Conservation (phyloP, 2,888 invertebrate genomes). For the Magallana nippona region DNA sequence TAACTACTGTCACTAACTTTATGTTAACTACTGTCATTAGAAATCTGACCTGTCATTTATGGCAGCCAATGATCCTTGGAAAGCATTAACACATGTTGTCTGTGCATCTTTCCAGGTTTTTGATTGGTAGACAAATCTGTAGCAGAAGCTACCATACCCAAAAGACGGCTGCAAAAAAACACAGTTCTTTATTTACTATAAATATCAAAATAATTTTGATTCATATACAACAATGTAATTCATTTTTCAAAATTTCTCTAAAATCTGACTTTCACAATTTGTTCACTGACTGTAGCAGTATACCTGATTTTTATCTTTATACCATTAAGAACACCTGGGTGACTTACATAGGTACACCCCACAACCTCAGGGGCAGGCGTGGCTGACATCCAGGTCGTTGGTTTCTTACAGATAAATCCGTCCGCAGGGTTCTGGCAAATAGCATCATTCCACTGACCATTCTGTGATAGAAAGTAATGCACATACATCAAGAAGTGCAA, state of each 20-base stretch:
- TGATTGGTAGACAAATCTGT: constrained; percentile 49
- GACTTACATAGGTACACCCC: constrained; percentile 66
- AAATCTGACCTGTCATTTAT: constrained; percentile 61
- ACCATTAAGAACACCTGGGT: background rate
- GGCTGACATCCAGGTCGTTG: constrained; percentile 54
- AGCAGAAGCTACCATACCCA: constrained; percentile 65
- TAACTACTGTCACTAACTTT: too few relatives aligned
- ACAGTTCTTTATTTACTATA: background rate
- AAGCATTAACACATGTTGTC: constrained; percentile 48
- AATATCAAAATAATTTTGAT: background rate
- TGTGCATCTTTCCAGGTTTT: constrained; percentile 57
- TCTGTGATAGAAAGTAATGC: constrained; percentile 44
- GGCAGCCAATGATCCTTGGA: constrained; percentile 63
- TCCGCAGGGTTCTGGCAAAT: constrained; percentile 50
- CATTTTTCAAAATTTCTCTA: background rate
- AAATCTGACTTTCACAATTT: background rate
- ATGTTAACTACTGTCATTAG: too few relatives aligned
- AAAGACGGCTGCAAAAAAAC: constrained; percentile 54
- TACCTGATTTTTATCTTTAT: too few relatives aligned
- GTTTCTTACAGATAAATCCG: constrained; percentile 64
- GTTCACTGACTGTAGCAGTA: background rate
- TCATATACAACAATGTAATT: too few relatives aligned
- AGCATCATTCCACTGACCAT: constrained; percentile 67
- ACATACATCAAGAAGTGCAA: background rate
- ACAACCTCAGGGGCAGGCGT: constrained; percentile 57